These are phyloP conservation scores for Brachionus paranguensis DNA, from an alignment of 1,140 invertebrate species.

Conservation along the genomic window DNA sequence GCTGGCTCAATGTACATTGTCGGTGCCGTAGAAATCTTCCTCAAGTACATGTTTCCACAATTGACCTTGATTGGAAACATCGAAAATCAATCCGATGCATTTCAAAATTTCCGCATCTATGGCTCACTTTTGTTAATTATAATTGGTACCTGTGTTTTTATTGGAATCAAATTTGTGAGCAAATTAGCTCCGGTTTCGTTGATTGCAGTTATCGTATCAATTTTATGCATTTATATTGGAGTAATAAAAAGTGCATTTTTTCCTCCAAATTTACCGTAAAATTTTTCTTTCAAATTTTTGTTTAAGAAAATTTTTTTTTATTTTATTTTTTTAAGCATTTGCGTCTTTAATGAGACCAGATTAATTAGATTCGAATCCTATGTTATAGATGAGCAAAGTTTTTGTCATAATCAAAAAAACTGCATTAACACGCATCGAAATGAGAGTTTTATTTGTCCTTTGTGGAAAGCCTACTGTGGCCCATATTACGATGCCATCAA, in stretches of 20 bases:
- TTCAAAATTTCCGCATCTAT: conserved; percentile 93
- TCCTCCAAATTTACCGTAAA: conserved; percentile 29
- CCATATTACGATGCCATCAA: neutral
- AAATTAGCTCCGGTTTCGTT: conserved; percentile 96
- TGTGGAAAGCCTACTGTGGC: conserved; percentile 34
- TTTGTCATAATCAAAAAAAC: neutral
- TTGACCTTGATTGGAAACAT: conserved; percentile 83
- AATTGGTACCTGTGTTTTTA: conserved; percentile 87
- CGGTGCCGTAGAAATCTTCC: conserved; percentile 94
- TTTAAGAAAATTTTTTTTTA: neutral
- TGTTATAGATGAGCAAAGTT: neutral
- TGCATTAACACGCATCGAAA: neutral
- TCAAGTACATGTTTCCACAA: conserved; percentile 88
- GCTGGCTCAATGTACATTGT: conserved; percentile 93
- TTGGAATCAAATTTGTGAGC: conserved; percentile 97
- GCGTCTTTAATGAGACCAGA: conserved; percentile 19
- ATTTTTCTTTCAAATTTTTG: neutral
- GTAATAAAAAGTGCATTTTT: conserved; percentile 34
- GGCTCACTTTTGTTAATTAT: conserved; percentile 79
- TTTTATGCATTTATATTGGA: conserved; percentile 87
- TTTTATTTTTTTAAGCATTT: neutral
- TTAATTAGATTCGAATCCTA: conserved; percentile 28
- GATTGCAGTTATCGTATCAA: conserved; percentile 89
- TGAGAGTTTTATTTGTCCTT: conserved; percentile 12
- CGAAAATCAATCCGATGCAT: conserved; percentile 43